Conservation (phyloP, 2,797 vertebrate genomes). For the Pseudocheirus occidentalis region DNA sequence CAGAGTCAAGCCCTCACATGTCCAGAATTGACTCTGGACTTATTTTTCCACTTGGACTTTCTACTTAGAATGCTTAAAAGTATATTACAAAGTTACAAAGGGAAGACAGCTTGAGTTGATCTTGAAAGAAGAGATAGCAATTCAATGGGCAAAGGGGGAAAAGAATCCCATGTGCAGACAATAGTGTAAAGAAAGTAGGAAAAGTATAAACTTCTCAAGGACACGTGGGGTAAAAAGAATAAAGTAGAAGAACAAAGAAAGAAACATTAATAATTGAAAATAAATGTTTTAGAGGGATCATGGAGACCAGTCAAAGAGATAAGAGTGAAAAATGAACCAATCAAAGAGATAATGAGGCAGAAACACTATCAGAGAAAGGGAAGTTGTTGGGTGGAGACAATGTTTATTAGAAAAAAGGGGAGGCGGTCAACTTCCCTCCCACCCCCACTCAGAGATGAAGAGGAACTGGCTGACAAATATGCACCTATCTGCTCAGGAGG, state of each 20-base stretch:
- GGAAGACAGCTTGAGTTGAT: neutral
- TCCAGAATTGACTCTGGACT: neutral
- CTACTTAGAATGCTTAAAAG: neutral
- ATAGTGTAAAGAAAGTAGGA: neutral
- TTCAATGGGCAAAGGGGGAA: neutral
- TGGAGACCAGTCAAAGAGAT: slow-evolving; percentile 63
- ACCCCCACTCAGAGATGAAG: too few relatives aligned
- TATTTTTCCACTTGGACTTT: neutral
- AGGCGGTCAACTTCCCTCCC: slow-evolving; percentile 18
- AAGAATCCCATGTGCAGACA: neutral
- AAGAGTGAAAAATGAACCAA: slow-evolving; percentile 70
- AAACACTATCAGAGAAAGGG: slow-evolving; percentile 67
- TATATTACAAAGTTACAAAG: neutral
- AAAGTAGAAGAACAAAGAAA: slow-evolving; percentile 51
- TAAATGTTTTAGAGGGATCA: slow-evolving; percentile 69
- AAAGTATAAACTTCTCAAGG: neutral
- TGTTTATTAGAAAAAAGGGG: slow-evolving; percentile 60
- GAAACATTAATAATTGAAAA: slow-evolving; percentile 58
- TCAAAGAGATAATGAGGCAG: slow-evolving; percentile 78
- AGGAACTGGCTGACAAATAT: neutral
- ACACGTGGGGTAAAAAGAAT: slow-evolving; percentile 13
- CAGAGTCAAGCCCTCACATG: neutral
- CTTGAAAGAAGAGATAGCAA: neutral
- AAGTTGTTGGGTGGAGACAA: slow-evolving; percentile 57
- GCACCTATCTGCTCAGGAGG: slow-evolving; percentile 13